Evolutionary conservation across 1,140 invertebrate species (phyloP).

Genomic region (Pseudobourletiella spinata): DNA sequence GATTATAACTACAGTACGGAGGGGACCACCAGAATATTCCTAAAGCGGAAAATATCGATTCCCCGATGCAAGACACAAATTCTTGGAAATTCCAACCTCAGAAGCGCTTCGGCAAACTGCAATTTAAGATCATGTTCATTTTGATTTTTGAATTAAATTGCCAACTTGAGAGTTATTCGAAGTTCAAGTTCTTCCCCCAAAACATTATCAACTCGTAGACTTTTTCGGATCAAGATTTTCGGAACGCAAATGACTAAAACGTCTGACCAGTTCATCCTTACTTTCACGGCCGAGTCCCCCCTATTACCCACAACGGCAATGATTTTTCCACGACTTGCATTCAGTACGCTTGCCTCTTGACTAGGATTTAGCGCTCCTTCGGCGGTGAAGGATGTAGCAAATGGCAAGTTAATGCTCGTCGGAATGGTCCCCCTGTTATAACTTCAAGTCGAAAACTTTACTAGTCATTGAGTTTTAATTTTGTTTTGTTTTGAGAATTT

Average conservation of each 20-base stretch:
- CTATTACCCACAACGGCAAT: slow-evolving; percentile 69
- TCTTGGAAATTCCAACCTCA: slow-evolving; percentile 43
- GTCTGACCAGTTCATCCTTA: slow-evolving; percentile 41
- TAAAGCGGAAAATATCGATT: slow-evolving; percentile 45
- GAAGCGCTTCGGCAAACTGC: slow-evolving; percentile 48
- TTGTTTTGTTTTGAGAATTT: too few species aligned
- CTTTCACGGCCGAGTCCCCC: slow-evolving; percentile 63
- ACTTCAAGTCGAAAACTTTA: too few species aligned
- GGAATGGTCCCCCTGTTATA: slow-evolving; percentile 63
- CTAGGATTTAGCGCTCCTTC: slow-evolving; percentile 52
- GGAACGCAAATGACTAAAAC: too few species aligned
- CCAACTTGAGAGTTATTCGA: too few species aligned
- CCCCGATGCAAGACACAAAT: slow-evolving; percentile 49
- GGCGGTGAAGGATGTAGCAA: slow-evolving; percentile 56
- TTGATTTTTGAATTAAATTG: too few species aligned
- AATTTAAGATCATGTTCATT: too few species aligned
- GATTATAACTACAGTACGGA: too few species aligned
- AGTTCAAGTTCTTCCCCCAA: too few species aligned
- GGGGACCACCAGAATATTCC: background rate
- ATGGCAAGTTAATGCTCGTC: slow-evolving; percentile 77
- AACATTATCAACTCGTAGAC: slow-evolving; percentile 3
- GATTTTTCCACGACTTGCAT: slow-evolving; percentile 52
- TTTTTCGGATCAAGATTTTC: background rate
- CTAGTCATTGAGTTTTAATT: too few species aligned
- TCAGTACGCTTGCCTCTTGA: slow-evolving; percentile 51